Conservation (phyloP, 1,140 invertebrate species). For the Hylyphantes graminicola region DNA sequence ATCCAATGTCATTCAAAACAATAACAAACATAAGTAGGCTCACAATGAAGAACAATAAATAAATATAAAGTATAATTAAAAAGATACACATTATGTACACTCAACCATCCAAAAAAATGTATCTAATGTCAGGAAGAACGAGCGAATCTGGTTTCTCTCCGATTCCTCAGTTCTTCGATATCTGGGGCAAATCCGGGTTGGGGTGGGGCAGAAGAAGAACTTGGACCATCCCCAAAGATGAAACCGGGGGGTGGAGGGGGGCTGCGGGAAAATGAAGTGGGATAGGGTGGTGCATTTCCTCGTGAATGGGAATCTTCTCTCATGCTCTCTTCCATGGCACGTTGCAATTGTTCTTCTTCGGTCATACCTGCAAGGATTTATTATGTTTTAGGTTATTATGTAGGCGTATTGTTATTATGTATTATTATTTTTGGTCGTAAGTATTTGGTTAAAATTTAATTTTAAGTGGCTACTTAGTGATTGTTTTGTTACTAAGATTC, state of each 20-base stretch:
- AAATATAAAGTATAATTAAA: too few relatives aligned
- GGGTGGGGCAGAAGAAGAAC: not conserved
- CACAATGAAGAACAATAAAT: too few relatives aligned
- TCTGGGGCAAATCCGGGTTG: slow-evolving; percentile 43
- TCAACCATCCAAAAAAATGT: too few relatives aligned
- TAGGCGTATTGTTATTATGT: too few relatives aligned
- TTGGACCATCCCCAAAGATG: slow-evolving; percentile 23
- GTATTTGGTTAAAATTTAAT: too few relatives aligned
- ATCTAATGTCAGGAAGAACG: not conserved
- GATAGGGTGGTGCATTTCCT: not conserved
- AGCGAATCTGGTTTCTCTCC: slow-evolving; percentile 12
- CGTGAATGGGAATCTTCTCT: not conserved
- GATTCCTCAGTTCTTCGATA: slow-evolving; percentile 34
- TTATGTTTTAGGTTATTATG: too few relatives aligned
- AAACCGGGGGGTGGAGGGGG: slow-evolving; percentile 24
- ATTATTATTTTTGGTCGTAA: too few relatives aligned
- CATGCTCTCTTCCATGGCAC: slow-evolving; percentile 44
- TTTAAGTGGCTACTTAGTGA: too few relatives aligned
- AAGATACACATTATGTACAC: too few relatives aligned
- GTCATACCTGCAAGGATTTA: slow-evolving; percentile 1
- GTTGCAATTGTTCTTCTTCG: slow-evolving; percentile 43
- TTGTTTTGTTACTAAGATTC: too few relatives aligned
- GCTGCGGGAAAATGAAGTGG: not conserved
- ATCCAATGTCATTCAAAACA: too few relatives aligned
- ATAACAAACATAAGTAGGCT: too few relatives aligned